Evolutionary conservation across 2,888 invertebrate species (phyloP).

Genomic region (Ectobius pallidus): DNA sequence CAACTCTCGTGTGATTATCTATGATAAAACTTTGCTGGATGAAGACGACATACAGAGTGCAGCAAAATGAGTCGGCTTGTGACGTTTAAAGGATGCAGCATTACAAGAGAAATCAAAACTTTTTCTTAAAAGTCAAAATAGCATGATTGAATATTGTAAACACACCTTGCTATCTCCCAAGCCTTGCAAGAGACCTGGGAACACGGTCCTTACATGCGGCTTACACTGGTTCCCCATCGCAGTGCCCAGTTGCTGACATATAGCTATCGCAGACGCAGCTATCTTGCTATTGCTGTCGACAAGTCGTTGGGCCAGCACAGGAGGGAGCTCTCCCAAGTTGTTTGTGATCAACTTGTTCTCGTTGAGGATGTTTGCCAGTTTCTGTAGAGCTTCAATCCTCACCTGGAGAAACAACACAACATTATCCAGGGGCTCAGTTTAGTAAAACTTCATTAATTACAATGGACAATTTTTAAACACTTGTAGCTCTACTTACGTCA

Average conservation of each 20-base stretch:
- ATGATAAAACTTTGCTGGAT: too few relatives aligned
- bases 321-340: conserved; percentile 82
- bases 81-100: too few relatives aligned
- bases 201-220: conserved; percentile 77
- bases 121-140: too few relatives aligned
- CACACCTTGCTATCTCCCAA: conserved; percentile 73
- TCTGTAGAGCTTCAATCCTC: conserved; percentile 75
- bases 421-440: too few relatives aligned
- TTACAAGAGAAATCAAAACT: too few relatives aligned
- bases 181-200: conserved; percentile 79
- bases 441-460: too few relatives aligned
- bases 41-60: too few relatives aligned
- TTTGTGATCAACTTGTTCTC: conserved; percentile 83
- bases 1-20: too few relatives aligned
- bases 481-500: too few relatives aligned
- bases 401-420: conserved; percentile 55
- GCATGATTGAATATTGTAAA: too few relatives aligned
- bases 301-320: conserved; percentile 76
- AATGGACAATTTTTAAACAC: too few relatives aligned
- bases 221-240: conserved; percentile 85
- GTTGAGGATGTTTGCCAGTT: conserved; percentile 71
- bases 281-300: conserved; percentile 93
- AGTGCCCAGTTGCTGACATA: conserved; percentile 80
- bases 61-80: too few relatives aligned
- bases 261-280: conserved; percentile 79